These are phyloP conservation scores for Amaurobius ferox DNA, from an alignment of 2,888 invertebrate genomes.

Conservation along the genomic window DNA sequence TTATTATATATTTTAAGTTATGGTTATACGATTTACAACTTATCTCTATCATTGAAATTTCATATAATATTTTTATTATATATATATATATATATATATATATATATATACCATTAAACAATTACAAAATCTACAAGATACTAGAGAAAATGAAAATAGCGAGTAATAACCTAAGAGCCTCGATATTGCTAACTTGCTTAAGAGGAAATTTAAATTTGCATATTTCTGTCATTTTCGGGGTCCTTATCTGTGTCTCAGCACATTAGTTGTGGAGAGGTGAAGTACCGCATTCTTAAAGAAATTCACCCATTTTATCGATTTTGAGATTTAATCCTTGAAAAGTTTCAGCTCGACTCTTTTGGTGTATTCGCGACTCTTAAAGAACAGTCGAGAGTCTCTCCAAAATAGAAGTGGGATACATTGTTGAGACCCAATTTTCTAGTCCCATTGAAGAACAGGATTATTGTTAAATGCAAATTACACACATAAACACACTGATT, in stretches of 20 bases:
- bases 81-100: too few species aligned
- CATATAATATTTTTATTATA: too few species aligned
- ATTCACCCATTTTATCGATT: neutral
- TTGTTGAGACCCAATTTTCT: too few species aligned
- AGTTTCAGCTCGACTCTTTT: neutral
- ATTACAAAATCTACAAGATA: too few species aligned
- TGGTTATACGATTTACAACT: too few species aligned
- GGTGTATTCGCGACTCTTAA: neutral
- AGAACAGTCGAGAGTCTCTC: neutral
- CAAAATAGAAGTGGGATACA: too few species aligned
- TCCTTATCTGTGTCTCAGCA: conserved; percentile 2
- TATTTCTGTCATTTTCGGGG: neutral
- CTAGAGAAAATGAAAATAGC: neutral
- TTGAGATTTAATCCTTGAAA: neutral
- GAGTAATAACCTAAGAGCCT: neutral
- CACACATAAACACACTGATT: too few species aligned
- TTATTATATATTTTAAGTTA: too few species aligned
- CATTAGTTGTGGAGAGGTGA: neutral
- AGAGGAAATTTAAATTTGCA: neutral
- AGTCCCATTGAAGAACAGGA: too few species aligned
- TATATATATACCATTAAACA: too few species aligned
- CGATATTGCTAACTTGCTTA: neutral
- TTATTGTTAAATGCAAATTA: too few species aligned
- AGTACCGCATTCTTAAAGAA: neutral
- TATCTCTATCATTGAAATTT: too few species aligned